These are phyloP conservation scores for Pristionchus maxplancki DNA, from an alignment of 2,888 invertebrate species.

Conservation along the genomic window DNA sequence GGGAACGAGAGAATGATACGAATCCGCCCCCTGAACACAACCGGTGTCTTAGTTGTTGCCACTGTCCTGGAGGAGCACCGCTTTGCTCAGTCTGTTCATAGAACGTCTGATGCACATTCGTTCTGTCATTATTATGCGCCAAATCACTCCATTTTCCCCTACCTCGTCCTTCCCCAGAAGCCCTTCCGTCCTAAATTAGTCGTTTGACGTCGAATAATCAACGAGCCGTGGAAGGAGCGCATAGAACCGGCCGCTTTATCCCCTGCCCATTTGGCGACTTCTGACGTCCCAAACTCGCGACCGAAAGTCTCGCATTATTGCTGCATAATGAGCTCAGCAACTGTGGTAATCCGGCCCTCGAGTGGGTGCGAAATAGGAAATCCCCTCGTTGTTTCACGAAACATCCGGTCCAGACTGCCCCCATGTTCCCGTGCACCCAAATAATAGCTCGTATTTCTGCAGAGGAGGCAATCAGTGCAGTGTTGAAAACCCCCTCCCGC, in stretches of 20 bases:
- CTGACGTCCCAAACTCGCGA: not conserved
- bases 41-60: not conserved
- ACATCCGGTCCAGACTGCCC: not conserved
- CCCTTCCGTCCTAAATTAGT: conserved; percentile 4
- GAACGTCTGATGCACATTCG: not conserved
- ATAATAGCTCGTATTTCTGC: conserved; percentile 10
- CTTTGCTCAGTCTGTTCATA: not conserved
- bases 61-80: not conserved
- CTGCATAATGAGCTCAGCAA: not conserved
- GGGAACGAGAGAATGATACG: not conserved
- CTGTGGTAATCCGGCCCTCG: not conserved
- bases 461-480: not conserved
- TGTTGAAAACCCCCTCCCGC: conserved; percentile 13
- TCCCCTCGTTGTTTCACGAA: not conserved
- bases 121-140: not conserved
- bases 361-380: not conserved
- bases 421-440: not conserved
- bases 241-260: conserved; percentile 3
- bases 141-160: not conserved
- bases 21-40: not conserved
- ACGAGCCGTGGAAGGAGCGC: not conserved
- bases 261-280: not conserved
- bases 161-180: not conserved
- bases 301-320: not conserved
- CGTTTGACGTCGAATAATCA: not conserved